Evolutionary conservation across 35 echinoderm and acorn worm genomes (phyloP), one percentile per base, ranked within the genome.

Genomic region (Apostichopus japonicus): DNA sequence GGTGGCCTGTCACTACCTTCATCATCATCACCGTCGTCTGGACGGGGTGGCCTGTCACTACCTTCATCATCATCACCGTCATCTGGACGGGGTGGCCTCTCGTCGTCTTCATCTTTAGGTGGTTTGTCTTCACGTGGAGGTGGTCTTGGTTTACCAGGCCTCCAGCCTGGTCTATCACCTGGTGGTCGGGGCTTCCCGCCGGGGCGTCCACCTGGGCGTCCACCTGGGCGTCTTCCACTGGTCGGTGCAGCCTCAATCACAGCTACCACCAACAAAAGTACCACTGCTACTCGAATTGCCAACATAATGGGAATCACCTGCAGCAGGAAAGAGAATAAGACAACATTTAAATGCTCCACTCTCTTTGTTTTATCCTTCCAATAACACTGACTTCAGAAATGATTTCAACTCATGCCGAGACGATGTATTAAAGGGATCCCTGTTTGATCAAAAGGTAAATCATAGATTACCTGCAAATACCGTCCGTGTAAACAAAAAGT

Each of bases 21-120:
- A 90, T 90, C 87, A 56, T 83, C 80, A n/a, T 58, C 81, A 17
- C 81, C 53, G 44, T 58, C 81, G 1, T 84, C 81, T 33, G 53
- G 52, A 1, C 52, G 81, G 0, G 44, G 44, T 88, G 86, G 86
- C 10, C 14, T 62, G 61, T 90, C 87, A 9, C 87, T 4, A 10
- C 27, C 87, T 44, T 44, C 33, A 90, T 90, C 87, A 84, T 53
- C 81, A n/a, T 58, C 81, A 17, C 81, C 53, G 44, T 58, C 81
- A 10, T 84, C 81, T 33, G 53, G 52, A 1, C 52, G 81, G 0
- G 44, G 44, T 88, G 86, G 86, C 10, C 14, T 62, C 33, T 44
- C 33, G 19, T 65, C 56, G 0, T 51, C 86, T 16, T 65, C 86
- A 59, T 88, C 86, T 13, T n/a, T 25, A 27, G 44, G 44, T n/a